These are phyloP conservation scores for Phodopus roborovskii DNA, from an alignment of 2,113 vertebrate genomes.

Conservation along the genomic window DNA sequence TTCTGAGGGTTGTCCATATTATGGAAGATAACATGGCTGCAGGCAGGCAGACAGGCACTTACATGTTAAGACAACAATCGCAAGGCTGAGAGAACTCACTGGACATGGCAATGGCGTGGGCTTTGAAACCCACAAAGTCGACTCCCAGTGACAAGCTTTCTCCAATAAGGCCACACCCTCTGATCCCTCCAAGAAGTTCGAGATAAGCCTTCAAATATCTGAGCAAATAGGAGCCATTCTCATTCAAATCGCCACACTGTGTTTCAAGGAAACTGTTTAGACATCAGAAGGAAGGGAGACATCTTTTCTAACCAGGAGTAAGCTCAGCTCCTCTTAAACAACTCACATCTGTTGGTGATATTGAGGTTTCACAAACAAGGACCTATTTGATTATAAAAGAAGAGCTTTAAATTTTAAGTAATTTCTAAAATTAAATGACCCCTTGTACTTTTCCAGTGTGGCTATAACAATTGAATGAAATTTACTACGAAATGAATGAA, in stretches of 20 bases:
- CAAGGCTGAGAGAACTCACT: neutral
- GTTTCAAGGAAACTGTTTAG: neutral
- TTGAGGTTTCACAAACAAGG: neutral
- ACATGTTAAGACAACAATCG: neutral
- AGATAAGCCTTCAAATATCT: neutral
- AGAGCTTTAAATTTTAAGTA: conserved; percentile 3
- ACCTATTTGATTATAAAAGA: neutral
- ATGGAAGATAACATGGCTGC: neutral
- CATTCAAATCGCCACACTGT: neutral
- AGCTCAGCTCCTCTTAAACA: neutral
- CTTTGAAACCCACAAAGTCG: neutral
- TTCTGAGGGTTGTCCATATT: neutral
- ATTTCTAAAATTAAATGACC: neutral
- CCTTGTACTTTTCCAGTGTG: neutral
- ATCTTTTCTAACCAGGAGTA: neutral
- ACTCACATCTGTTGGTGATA: neutral
- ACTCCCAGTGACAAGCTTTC: neutral
- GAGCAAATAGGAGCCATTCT: neutral
- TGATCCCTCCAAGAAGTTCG: neutral
- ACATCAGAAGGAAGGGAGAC: neutral
- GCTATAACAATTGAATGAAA: neutral
- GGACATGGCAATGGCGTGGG: neutral
- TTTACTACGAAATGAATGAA: conserved; percentile 44
- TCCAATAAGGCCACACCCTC: neutral
- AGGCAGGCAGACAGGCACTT: neutral